Evolutionary conservation across 2,113 vertebrate species (phyloP), one percentile per base, ranked within the genome.

Genomic region (Hystrix brachyura): DNA sequence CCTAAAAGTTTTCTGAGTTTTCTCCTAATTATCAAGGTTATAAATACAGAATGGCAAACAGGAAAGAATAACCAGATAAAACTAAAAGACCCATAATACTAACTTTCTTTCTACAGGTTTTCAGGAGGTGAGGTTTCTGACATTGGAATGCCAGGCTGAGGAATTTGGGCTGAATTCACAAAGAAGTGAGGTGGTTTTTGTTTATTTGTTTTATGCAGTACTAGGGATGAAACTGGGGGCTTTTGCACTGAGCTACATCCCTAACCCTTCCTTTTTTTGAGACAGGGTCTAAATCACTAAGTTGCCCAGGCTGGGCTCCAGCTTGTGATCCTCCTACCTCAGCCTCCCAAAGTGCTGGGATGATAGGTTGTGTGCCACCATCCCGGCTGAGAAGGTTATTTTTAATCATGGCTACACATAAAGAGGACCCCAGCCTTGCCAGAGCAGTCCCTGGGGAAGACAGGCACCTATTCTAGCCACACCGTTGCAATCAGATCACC

Each of bases 11-110:
- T 92, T 72, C 55, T 65, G 83, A 62, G 53, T 23, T 81, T 67
- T 90, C 62, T 96, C 57, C 15, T 64, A 67, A 89, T 71, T 78
- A 93, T 34, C 27, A 46, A 71, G 38, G 32, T 62, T 82, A 82
- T 85, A 85, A 69, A 81, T 29, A 29, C 0, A 78, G 21, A 83
- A 91, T 72, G 57, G 71, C 71, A 71, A 43, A 91, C 1, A 34
- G 78, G 55, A 51, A 27, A 9, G 48, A 18, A n/a, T 27, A 76
- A 69, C 53, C 81, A 83, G 38, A 67, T 18, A 60, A 15, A 64
- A 72, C 46, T 65, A 81, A 94, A 72, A 38, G 15, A 27, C 57
- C n/a, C 12, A 8, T 19, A n/a, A 84, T n/a, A 21, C 82, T 15
- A 46, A 53, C 60, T 46, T 67, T 67, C 38, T 87, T 90, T 38